Evolutionary conservation across 2,888 invertebrate genomes (phyloP), one percentile per base, ranked within the genome.

Genomic region (Biston betularia): DNA sequence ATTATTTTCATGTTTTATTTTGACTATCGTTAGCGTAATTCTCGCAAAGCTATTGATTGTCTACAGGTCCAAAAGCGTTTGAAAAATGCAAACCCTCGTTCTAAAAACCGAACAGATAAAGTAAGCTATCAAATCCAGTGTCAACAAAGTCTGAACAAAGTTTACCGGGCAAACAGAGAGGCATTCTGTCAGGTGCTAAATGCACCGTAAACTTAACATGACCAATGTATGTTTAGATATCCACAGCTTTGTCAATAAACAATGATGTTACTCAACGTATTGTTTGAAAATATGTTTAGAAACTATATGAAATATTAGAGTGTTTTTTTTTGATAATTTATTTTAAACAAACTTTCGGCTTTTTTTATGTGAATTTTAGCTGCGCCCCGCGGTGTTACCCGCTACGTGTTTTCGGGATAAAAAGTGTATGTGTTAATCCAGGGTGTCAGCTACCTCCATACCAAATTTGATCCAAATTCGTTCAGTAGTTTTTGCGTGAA

Each of bases 121-220:
- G 44, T 44, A 59, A 61, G 54, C 49, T 62, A 55, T 55, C 55
- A 42, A 10, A 42, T 34, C 48, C 35, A 35, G 6, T 35, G 50
- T 45, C 14, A 55, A 62, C 53, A 61, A 33, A 48, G 10, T 12
- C 44, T 15, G 38, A 4, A 14, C 62, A 45, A 63, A 56, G 53
- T 64, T 53, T 52, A 46, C 53, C 10, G 12, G 15, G 61, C 60
- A 65, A 60, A 65, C 55, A 65, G 35, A 46, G 9, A 52, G 35
- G 38, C 53, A 40, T 48, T n/a, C 53, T 54, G 55, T 52, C 44
- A 35, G 48, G 62, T 56, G 66, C 57, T 62, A 66, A 66, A 58
- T 53, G 66, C 53, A 66, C 53, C 56, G 66, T 61, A 66, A 66
- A 65, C 65, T 57, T 42, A 15, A 54, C 54, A 54, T n/a, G 54